These are phyloP conservation scores for Ichneumon xanthorius DNA, from an alignment of 2,888 invertebrate genomes.

Conservation along the genomic window DNA sequence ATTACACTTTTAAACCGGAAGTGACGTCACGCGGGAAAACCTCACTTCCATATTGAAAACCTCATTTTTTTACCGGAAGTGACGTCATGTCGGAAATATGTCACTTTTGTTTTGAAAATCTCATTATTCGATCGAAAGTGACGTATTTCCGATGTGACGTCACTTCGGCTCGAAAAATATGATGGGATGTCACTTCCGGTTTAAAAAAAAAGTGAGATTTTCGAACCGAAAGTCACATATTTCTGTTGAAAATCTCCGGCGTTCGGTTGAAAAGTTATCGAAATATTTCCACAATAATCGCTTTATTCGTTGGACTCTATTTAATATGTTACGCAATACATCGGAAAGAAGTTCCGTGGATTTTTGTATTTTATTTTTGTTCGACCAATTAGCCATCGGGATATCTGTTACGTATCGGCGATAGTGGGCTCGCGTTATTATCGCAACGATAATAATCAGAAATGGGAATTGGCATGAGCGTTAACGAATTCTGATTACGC, in stretches of 20 bases:
- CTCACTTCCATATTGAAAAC: too few relatives aligned
- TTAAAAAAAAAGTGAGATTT: too few relatives aligned
- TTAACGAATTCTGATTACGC: slow-evolving; percentile 39
- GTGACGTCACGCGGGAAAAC: too few relatives aligned
- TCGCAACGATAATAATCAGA: slow-evolving; percentile 9
- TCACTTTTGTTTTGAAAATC: too few relatives aligned
- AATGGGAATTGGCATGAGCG: slow-evolving; percentile 13
- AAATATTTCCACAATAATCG: not conserved
- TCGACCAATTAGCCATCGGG: not conserved
- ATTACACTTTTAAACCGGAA: too few relatives aligned
- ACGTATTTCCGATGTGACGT: too few relatives aligned
- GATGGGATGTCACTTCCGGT: too few relatives aligned
- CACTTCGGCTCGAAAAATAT: too few relatives aligned
- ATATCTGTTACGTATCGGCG: not conserved
- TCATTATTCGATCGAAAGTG: too few relatives aligned
- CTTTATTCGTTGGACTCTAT: not conserved
- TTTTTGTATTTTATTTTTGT: not conserved
- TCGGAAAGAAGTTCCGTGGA: not conserved
- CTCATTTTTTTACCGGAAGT: too few relatives aligned
- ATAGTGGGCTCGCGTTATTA: not conserved
- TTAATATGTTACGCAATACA: not conserved
- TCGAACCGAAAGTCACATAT: too few relatives aligned
- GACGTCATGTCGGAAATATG: too few relatives aligned
- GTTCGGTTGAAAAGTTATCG: not conserved
- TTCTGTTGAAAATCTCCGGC: not conserved